These are phyloP conservation scores for Mesocricetus auratus DNA, from an alignment of 2,113 vertebrate genomes.

Conservation along the genomic window DNA sequence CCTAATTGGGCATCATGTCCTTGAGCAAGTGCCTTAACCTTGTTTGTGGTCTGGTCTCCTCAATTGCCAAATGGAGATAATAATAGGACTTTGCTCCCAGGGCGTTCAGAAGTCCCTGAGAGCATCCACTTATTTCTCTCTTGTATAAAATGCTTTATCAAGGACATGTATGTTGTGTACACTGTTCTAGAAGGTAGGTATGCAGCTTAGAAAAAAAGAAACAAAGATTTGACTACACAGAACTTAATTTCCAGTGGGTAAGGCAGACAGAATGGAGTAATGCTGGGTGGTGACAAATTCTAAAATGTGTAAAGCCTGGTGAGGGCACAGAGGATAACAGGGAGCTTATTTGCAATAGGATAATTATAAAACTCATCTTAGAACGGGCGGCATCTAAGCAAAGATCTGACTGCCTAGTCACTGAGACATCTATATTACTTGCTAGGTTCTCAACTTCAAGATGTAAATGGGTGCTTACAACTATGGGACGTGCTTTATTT, in stretches of 20 bases:
- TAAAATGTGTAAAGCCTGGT: background rate
- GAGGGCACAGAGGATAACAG: background rate
- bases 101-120: slow-evolving; percentile 39
- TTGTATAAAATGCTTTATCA: slow-evolving; percentile 1
- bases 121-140: background rate
- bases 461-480: background rate
- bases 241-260: background rate
- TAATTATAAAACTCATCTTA: background rate
- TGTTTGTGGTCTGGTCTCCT: slow-evolving; percentile 9
- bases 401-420: background rate
- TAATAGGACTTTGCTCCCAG: slow-evolving; percentile 35
- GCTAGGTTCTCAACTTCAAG: background rate
- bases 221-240: background rate
- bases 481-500: background rate
- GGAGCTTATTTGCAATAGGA: background rate
- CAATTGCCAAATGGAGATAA: slow-evolving; percentile 37
- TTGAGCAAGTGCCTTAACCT: slow-evolving; percentile 41
- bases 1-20: background rate
- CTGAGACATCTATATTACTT: background rate
- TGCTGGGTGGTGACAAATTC: background rate
- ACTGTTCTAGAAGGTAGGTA: slow-evolving; percentile 9
- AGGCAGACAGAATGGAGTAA: background rate
- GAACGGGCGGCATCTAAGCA: background rate
- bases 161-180: background rate
- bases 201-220: background rate